Evolutionary conservation across 2,888 invertebrate species (phyloP).

Genomic region (Scrobipalpa costella): DNA sequence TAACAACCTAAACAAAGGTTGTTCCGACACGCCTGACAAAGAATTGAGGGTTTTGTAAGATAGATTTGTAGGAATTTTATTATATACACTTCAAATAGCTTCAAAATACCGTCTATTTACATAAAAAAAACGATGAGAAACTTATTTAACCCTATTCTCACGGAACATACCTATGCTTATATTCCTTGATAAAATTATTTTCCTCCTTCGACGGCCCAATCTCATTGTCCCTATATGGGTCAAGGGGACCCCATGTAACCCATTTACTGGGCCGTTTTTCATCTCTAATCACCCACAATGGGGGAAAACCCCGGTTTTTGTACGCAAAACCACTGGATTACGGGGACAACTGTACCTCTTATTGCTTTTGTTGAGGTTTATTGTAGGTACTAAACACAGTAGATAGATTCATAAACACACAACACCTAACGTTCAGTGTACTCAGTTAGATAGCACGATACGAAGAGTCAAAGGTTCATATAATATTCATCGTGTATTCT

Average conservation of each 20-base stretch:
- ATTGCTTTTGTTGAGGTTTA: background rate
- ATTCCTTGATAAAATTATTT: slow-evolving; percentile 19
- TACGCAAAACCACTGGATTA: slow-evolving; percentile 9
- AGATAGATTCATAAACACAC: background rate
- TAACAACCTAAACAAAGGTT: no score
- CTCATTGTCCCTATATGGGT: slow-evolving; percentile 31
- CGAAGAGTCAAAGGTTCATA: no score
- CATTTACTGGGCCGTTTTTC: slow-evolving; percentile 21
- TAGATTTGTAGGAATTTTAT: no score
- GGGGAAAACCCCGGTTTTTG: background rate
- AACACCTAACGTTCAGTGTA: no score
- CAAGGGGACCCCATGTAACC: slow-evolving; percentile 25
- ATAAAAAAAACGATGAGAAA: background rate
- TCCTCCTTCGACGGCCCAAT: slow-evolving; percentile 9
- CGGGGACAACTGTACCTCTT: background rate
- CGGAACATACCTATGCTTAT: background rate
- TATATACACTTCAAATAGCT: no score
- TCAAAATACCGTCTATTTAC: background rate
- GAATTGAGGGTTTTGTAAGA: no score
- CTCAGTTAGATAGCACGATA: no score
- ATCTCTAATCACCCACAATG: slow-evolving; percentile 15
- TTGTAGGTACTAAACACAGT: background rate
- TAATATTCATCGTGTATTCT: no score
- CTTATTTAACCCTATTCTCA: background rate
- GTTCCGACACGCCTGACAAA: no score